These are phyloP conservation scores for Hydropotes inermis DNA, from an alignment of 2,113 vertebrate genomes.

Conservation along the genomic window DNA sequence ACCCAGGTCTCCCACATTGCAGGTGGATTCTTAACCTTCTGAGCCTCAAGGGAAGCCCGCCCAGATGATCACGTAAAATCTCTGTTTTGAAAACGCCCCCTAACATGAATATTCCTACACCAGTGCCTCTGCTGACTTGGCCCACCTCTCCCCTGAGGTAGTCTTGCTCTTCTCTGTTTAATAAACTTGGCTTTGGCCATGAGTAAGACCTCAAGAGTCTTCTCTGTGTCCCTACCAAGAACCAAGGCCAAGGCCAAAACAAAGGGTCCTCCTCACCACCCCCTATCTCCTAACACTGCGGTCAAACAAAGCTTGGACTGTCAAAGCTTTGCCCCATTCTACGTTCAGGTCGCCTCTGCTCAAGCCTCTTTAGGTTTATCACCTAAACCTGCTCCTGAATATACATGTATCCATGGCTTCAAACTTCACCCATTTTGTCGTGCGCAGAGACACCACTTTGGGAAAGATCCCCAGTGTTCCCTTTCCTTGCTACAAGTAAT, in stretches of 20 bases:
- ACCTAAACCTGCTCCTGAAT: neutral
- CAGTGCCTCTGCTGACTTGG: neutral
- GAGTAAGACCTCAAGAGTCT: neutral
- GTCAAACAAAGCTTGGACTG: neutral
- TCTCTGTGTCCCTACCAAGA: neutral
- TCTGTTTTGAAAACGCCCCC: neutral
- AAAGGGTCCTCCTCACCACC: neutral
- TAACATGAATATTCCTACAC: neutral
- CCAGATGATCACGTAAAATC: neutral
- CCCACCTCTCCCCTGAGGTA: neutral
- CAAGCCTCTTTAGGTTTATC: neutral
- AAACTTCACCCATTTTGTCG: neutral
- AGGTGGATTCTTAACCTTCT: neutral
- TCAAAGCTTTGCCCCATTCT: neutral
- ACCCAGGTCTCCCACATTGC: neutral
- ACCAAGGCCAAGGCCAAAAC: neutral
- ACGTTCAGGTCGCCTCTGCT: neutral
- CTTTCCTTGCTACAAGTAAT: neutral
- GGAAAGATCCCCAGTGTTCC: rapidly evolving
- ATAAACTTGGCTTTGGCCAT: neutral
- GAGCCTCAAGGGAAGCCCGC: neutral
- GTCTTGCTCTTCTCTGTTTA: neutral
- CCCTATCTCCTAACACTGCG: neutral
- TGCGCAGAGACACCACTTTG: rapidly evolving
- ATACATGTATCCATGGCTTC: neutral